Conservation (phyloP, 2,113 vertebrate species). For the Toxotes chatareus region DNA sequence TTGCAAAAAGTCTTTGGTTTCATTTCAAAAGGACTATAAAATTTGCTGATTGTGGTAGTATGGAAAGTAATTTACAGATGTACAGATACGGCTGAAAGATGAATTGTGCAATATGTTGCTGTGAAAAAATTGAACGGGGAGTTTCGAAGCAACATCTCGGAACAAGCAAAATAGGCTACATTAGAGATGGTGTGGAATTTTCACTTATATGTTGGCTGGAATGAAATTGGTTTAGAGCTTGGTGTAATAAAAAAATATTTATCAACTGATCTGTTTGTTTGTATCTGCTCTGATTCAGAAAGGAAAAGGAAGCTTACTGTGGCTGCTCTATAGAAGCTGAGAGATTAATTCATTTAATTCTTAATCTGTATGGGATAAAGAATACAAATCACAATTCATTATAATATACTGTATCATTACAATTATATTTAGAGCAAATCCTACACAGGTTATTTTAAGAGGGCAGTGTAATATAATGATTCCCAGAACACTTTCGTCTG, state of each 20-base stretch:
- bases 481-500: slow-evolving; percentile 25
- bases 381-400: slow-evolving; percentile 24
- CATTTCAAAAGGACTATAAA: slow-evolving; percentile 10
- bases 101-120: slow-evolving; percentile 30
- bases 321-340: slow-evolving; percentile 5
- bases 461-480: neutral
- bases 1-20: slow-evolving; percentile 2
- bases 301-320: neutral
- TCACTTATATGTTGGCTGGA: slow-evolving; percentile 24
- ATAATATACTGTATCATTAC: slow-evolving; percentile 12
- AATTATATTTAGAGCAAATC: slow-evolving; percentile 32
- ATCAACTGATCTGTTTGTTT: slow-evolving; percentile 34
- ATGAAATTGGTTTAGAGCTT: neutral
- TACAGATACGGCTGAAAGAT: slow-evolving; percentile 25
- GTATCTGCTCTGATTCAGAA: slow-evolving; percentile 20
- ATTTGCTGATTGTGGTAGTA: slow-evolving; percentile 8
- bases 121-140: slow-evolving; percentile 4
- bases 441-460: slow-evolving; percentile 20
- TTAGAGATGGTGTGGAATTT: slow-evolving; percentile 17
- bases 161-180: slow-evolving; percentile 6
- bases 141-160: slow-evolving; percentile 14
- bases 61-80: slow-evolving; percentile 33
- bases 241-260: slow-evolving; percentile 15
- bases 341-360: slow-evolving; percentile 38
- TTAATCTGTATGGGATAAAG: slow-evolving; percentile 28